phyloP scores from a whole-genome alignment of 2,797 vertebrate genomes.

The Poeciliopsis turneri region DNA sequence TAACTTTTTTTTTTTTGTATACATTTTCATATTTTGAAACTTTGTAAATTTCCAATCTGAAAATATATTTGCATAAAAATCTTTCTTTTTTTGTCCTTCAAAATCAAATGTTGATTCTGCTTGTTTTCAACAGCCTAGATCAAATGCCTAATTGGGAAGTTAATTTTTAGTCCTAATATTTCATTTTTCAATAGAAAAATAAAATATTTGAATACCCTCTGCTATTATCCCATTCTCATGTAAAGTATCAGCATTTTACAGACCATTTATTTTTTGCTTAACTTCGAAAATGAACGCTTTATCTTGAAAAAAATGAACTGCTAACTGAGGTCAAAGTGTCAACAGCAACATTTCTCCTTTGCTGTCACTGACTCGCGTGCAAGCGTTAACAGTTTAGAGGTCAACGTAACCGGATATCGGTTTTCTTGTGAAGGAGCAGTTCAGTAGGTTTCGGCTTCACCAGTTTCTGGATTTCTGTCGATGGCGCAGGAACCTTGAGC shows the following conservation, averaged over 20 bases:
- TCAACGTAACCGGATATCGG: background rate
- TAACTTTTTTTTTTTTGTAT: background rate
- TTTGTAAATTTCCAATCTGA: background rate
- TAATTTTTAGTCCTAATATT: background rate
- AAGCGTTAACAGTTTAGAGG: too few relatives aligned
- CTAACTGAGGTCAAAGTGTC: background rate
- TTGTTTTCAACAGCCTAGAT: background rate
- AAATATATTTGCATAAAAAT: background rate
- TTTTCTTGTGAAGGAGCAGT: conserved; percentile 8
- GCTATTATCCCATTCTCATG: too few relatives aligned
- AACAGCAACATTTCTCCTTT: background rate
- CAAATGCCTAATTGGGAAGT: background rate
- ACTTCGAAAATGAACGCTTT: background rate
- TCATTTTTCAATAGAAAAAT: background rate
- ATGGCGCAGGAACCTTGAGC: conserved; percentile 81
- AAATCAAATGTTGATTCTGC: background rate
- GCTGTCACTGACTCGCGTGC: too few relatives aligned
- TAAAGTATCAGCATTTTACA: too few relatives aligned
- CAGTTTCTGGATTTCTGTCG: conserved; percentile 10
- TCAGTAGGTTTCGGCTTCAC: conserved; percentile 32
- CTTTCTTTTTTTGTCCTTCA: too few relatives aligned
- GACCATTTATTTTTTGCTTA: background rate
- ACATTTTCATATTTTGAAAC: background rate
- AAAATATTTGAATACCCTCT: background rate
- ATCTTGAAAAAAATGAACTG: background rate